These are phyloP conservation scores for Hepsetus odoe DNA, from an alignment of 2,113 vertebrate species.

Conservation along the genomic window DNA sequence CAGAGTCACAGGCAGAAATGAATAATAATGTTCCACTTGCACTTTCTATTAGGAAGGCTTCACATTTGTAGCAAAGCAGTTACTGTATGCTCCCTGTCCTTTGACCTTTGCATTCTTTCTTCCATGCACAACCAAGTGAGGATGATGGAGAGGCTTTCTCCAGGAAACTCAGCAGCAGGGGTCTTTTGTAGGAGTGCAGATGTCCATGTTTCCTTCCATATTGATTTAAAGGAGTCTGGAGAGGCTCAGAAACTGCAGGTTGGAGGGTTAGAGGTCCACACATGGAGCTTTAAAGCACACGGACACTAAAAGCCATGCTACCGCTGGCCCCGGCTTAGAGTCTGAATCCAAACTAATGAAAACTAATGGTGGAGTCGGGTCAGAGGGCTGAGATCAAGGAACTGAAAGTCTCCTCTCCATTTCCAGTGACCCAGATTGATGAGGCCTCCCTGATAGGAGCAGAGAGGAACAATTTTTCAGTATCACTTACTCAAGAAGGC, in stretches of 20 bases:
- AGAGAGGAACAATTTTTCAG: conserved; percentile 69
- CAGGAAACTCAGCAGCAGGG: conserved; percentile 43
- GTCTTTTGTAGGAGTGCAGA: conserved; percentile 57
- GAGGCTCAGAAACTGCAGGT: conserved; percentile 39
- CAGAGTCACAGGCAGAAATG: conserved; percentile 14
- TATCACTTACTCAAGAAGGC: conserved; percentile 73
- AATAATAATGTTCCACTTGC: conserved; percentile 24
- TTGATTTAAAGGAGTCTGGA: conserved; percentile 70
- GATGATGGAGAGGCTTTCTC: conserved; percentile 50
- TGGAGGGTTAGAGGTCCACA: conserved; percentile 47
- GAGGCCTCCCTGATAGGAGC: conserved; percentile 53
- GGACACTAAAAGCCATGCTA: conserved; percentile 28
- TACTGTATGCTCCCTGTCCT: conserved; percentile 28
- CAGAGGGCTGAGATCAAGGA: conserved; percentile 77
- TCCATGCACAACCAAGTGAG: conserved; percentile 19
- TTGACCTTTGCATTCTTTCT: conserved; percentile 45
- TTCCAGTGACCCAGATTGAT: conserved; percentile 75
- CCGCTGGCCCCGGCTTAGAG: conserved; percentile 49
- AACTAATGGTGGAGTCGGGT: conserved; percentile 76
- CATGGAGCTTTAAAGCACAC: conserved; percentile 60
- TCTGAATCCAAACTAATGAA: conserved; percentile 74
- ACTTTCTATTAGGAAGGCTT: conserved; percentile 2
- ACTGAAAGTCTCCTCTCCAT: conserved; percentile 66
- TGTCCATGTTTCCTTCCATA: conserved; percentile 54
- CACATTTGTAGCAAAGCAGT: conserved; percentile 45